Evolutionary conservation across 2,888 invertebrate species (phyloP), one percentile per base, ranked within the genome.

Genomic region (Willowsia nigromaculata): DNA sequence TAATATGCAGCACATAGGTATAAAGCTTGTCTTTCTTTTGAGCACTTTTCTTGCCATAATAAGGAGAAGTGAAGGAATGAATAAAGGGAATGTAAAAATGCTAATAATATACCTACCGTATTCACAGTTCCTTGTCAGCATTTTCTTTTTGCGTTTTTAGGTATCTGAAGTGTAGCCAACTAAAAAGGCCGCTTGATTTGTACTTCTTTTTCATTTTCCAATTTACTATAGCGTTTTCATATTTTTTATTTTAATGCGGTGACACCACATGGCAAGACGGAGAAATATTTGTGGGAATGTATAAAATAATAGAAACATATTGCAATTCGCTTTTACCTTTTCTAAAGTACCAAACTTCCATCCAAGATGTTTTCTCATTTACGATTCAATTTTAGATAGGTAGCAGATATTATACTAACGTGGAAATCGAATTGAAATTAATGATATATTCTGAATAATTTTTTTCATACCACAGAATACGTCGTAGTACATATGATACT

Each of bases 51-150:
- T 71, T 3, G 43, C n/a, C n/a, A n/a, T n/a, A 25, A 40, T 43
- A 30, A 43, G 7, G 25, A 53, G n/a, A 22, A 18, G n/a, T n/a
- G n/a, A n/a, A 22, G 40, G 18, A 84, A 74, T 56, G 74, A 33
- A 33, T 25, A 43, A 6, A 53, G 53, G 47, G 53, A 71, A 68
- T 27, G 68, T 65, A 65, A 62, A 68, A 83, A 83, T 50, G 33
- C 47, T 83, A 83, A 83, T 68, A 83, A 83, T 62, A 59, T 59
- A 33, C 78, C 43, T 53, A 33, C 78, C 43, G 30, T 78, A 33
- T 78, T 27, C 33, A 22, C 13, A 11, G 15, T 37, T 43, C 27
- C 76, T 43, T 76, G 47, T 18, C 50, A 76, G n/a, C 27, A 50
- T 47, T 50, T 76, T 76, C 50, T 37, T 33, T 40, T 71, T 71